phyloP scores from a whole-genome alignment of 2,113 vertebrate species.

The Oreocharis arfaki region DNA sequence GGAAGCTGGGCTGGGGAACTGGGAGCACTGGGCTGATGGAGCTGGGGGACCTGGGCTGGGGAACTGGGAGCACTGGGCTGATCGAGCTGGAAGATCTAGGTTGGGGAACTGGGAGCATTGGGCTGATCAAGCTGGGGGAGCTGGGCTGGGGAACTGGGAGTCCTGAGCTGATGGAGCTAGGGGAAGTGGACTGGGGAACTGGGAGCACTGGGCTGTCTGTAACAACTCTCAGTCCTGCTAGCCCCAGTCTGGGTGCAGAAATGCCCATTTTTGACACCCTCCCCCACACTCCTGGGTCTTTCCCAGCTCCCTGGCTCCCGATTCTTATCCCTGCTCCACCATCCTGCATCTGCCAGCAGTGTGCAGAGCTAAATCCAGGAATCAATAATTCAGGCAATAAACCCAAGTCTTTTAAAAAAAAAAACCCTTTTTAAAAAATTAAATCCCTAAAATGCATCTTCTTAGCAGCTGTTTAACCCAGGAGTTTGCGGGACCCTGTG shows the following conservation, averaged over 20 bases:
- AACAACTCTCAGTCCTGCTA: neutral
- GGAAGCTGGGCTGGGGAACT: neutral
- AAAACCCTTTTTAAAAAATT: neutral
- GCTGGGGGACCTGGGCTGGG: neutral
- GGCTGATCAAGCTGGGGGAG: neutral
- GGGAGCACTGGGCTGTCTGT: neutral
- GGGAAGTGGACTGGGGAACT: neutral
- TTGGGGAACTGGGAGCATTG: neutral
- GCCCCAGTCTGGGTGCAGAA: neutral
- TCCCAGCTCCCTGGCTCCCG: neutral
- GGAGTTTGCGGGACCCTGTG: neutral
- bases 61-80: neutral
- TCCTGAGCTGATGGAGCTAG: neutral
- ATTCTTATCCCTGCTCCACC: neutral
- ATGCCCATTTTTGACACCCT: neutral
- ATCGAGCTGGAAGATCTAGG: neutral
- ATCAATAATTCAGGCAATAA: neutral
- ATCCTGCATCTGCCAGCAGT: neutral
- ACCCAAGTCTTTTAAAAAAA: neutral
- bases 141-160: neutral
- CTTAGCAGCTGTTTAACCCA: neutral
- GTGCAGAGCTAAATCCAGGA: neutral
- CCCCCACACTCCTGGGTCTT: neutral
- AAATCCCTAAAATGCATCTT: neutral
- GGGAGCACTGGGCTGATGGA: neutral